Conservation (phyloP, 2,888 invertebrate species). For the Drosophila lacicola region DNA sequence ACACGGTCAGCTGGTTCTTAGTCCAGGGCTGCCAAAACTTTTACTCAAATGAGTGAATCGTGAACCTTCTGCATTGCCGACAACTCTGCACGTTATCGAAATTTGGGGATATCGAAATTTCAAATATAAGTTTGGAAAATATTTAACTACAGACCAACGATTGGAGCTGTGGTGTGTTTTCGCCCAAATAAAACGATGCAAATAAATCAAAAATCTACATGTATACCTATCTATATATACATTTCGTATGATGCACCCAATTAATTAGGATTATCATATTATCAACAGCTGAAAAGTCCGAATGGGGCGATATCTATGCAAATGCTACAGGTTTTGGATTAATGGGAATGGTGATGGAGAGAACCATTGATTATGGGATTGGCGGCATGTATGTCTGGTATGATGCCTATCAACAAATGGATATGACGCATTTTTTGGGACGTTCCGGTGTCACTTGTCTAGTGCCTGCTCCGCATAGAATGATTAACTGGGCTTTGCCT, state of each 20-base stretch:
- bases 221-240: too few species aligned
- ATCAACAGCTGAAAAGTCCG: constrained; percentile 61
- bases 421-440: constrained; percentile 87
- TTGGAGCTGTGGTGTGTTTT: too few species aligned
- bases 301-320: constrained; percentile 89
- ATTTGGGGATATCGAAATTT: background rate
- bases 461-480: constrained; percentile 88
- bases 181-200: too few species aligned
- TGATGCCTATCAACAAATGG: constrained; percentile 86
- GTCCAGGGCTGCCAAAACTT: background rate
- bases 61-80: background rate
- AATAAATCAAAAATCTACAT: too few species aligned
- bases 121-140: background rate
- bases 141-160: too few species aligned
- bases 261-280: background rate
- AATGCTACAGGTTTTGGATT: constrained; percentile 89
- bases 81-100: background rate
- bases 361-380: constrained; percentile 86
- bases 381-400: constrained; percentile 73
- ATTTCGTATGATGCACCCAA: too few species aligned
- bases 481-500: constrained; percentile 88
- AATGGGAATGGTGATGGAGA: constrained; percentile 87
- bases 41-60: background rate
- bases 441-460: constrained; percentile 89
- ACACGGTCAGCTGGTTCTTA: constrained; percentile 1